phyloP scores from a whole-genome alignment of 2,113 vertebrate genomes.

The Tupaia chinensis region DNA sequence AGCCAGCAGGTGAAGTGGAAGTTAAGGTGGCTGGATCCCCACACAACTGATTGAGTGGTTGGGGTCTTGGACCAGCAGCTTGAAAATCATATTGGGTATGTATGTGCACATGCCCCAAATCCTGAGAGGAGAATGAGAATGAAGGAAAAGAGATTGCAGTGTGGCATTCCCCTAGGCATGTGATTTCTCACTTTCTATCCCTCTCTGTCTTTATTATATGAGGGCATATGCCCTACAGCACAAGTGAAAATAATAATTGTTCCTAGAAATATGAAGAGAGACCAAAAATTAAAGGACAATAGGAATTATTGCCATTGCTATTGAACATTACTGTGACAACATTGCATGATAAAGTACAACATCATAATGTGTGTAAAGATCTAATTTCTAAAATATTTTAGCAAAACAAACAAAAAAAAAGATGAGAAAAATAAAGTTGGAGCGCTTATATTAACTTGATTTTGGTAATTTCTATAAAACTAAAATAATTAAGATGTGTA shows the following conservation, averaged over 20 bases:
- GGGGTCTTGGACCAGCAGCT: too few species aligned
- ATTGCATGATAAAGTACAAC: background rate
- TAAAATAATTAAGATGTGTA: background rate
- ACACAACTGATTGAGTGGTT: too few species aligned
- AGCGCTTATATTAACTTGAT: background rate
- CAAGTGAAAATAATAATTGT: background rate
- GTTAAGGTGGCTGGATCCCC: too few species aligned
- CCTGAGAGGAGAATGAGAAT: too few species aligned
- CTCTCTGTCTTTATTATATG: too few species aligned
- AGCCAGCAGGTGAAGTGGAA: too few species aligned
- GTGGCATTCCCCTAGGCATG: too few species aligned
- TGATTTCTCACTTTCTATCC: too few species aligned
- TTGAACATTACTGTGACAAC: background rate
- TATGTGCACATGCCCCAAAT: too few species aligned
- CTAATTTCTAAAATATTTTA: background rate
- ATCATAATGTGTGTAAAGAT: background rate
- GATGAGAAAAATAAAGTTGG: background rate
- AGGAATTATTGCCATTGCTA: background rate
- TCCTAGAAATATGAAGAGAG: background rate
- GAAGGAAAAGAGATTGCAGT: too few species aligned
- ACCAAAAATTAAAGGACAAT: background rate
- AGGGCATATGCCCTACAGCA: too few species aligned
- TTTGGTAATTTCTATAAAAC: constrained; percentile 21
- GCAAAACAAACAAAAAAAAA: constrained; percentile 16
- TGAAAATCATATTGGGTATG: too few species aligned